A percentile compares a stretch with the other conserved stretches of the same genome.
These are phyloP conservation scores for Thalassoma bifasciatum DNA, from an alignment of 2,113 vertebrate species.

Conservation along the genomic window DNA sequence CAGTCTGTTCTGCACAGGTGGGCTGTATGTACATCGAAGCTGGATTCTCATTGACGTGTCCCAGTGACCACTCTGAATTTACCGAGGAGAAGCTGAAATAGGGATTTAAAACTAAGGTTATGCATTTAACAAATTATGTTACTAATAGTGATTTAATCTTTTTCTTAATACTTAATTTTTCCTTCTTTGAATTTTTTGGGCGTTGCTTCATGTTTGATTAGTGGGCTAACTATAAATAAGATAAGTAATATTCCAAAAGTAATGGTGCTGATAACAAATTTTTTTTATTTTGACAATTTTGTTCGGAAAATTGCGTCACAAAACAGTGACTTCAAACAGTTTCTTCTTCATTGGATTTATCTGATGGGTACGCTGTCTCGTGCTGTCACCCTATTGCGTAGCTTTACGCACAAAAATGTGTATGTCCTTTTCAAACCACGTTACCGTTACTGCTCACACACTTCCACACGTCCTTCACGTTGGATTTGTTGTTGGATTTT, in stretches of 20 bases:
- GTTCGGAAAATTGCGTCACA: too few relatives aligned
- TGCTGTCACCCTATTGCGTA: too few relatives aligned
- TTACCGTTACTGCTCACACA: too few relatives aligned
- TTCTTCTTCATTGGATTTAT: too few relatives aligned
- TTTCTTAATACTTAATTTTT: background rate
- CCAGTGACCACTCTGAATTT: constrained; percentile 11
- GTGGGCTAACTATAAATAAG: constrained; percentile 21
- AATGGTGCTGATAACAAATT: constrained; percentile 62
- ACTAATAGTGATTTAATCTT: constrained; percentile 20
- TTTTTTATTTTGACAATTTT: too few relatives aligned
- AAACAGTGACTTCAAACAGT: too few relatives aligned
- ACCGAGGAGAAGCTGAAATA: background rate
- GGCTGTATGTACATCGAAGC: constrained; percentile 5
- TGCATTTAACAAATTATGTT: constrained; percentile 14
- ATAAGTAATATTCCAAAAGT: background rate
- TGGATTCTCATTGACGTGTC: constrained; percentile 1
- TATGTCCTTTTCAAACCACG: too few relatives aligned
- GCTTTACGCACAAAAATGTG: too few relatives aligned
- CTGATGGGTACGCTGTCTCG: too few relatives aligned
- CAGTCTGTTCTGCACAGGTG: background rate
- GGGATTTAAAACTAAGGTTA: constrained; percentile 5
- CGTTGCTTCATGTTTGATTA: constrained; percentile 3
- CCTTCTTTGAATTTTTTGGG: background rate
- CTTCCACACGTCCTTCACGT: too few relatives aligned
- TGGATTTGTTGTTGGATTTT: too few relatives aligned